A percentile compares a stretch with the other conserved stretches of the same genome.
Conservation (phyloP, 2,113 vertebrate species). For the Nettapus auritus region DNA sequence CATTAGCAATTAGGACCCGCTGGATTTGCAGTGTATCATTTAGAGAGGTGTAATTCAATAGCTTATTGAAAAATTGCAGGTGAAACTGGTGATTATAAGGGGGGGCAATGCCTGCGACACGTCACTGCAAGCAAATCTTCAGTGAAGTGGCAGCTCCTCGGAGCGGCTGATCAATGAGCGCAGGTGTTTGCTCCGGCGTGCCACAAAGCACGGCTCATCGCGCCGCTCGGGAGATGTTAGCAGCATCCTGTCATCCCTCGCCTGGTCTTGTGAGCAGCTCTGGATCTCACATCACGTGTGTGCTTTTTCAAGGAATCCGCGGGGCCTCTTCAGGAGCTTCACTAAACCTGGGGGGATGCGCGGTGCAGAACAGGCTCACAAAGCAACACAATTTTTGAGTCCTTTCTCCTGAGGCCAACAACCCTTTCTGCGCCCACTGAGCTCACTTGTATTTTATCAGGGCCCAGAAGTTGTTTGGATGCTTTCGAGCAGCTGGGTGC, state of each 20-base stretch:
- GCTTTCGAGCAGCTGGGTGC: constrained; percentile 57
- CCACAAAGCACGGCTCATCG: background rate
- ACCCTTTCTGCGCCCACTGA: constrained; percentile 8
- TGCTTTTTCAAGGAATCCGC: background rate
- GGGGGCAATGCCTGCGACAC: background rate
- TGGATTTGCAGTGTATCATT: constrained; percentile 53
- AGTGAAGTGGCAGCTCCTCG: background rate
- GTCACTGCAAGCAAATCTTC: background rate
- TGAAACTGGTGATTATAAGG: constrained; percentile 56
- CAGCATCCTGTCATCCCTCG: background rate
- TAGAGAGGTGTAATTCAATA: constrained; percentile 59
- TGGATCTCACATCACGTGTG: background rate
- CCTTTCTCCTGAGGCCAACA: background rate
- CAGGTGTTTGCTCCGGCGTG: background rate
- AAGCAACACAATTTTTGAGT: constrained; percentile 1
- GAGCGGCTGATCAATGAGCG: background rate
- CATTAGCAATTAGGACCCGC: constrained; percentile 65
- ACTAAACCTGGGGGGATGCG: background rate
- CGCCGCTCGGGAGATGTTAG: background rate
- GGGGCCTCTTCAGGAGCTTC: background rate
- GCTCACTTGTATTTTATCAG: constrained; percentile 36
- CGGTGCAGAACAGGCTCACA: accelerated
- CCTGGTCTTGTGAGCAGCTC: background rate
- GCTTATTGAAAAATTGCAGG: constrained; percentile 63
- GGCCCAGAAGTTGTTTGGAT: constrained; percentile 33